Evolutionary conservation across 1,140 invertebrate species (phyloP).

Genomic region (Camponotus pennsylvanicus): DNA sequence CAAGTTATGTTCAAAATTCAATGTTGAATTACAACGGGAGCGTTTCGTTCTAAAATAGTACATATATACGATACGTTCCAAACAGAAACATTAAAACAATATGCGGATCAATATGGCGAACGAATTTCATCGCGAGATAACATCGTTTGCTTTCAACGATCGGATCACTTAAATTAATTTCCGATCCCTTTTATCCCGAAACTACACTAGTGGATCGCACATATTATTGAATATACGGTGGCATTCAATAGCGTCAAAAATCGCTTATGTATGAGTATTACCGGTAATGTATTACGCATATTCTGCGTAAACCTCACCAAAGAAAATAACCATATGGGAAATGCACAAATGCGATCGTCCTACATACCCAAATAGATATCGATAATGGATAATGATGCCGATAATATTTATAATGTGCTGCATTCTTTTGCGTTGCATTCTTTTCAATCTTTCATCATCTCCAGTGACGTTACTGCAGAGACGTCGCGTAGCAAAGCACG

Average conservation of each 20-base stretch:
- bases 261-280: constrained; percentile 46
- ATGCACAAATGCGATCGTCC: constrained; percentile 11
- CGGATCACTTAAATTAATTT: constrained; percentile 58
- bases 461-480: not conserved
- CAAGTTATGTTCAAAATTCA: constrained; percentile 9
- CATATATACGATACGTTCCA: not conserved
- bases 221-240: constrained; percentile 18
- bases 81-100: constrained; percentile 32
- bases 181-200: constrained; percentile 45
- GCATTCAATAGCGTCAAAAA: constrained; percentile 41
- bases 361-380: constrained; percentile 41
- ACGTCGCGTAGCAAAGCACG: not conserved
- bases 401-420: not conserved
- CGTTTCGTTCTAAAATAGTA: constrained; percentile 8
- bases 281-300: constrained; percentile 45
- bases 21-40: constrained; percentile 31
- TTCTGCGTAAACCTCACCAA: constrained; percentile 27
- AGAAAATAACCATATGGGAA: constrained; percentile 34
- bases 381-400: constrained; percentile 42
- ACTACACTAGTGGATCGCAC: constrained; percentile 16
- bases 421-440: not conserved
- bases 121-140: constrained; percentile 44
- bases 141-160: constrained; percentile 40
- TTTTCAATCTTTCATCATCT: not conserved
- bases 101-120: constrained; percentile 3